Base-by-base conservation (phyloP, 2,797 vertebrate genomes). In the Buphagus erythrorhynchus region DNA sequence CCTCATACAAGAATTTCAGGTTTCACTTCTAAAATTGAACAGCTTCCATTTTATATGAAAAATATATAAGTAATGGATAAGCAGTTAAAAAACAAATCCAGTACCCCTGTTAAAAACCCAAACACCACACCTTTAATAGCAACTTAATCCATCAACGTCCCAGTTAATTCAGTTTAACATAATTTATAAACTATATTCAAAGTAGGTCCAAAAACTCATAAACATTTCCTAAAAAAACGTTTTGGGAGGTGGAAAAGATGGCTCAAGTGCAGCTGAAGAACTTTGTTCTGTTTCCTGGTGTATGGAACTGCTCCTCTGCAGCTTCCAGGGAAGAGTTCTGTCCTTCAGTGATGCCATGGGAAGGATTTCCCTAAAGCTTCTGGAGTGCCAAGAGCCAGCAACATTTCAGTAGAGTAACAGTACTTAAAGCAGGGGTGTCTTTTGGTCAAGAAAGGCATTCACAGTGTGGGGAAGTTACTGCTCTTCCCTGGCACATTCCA, bases 331-430 rank as follows among this genome's bases (percentile, higher is more conserved):
- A 10, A 6, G 18, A 51, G n/a, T 36, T 83, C 48, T 81, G 43
- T 51, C 31, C 68, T 20, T 5, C 9, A 22, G 16, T 8, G 7
- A 2, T 0, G 1, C 77, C 38, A 19, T 0, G 4, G 58, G 24
- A 31, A 55, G 45, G n/a, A 33, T 8, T 42, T 52, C 73, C 20
- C 18, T 22, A 22, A 42, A 67, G 81, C 16, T 52, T 61, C 49
- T 54, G n/a, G 38, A 89, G 73, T 43, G 17, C 61, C 38, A 26
- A 57, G 14, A 80, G 71, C 35, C 75, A 85, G 29, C 48, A 73
- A 11, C 5, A 2, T 16, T n/a, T 61, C 51, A 51, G 4, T 40
- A 2, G 0, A 24, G 5, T 4, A 5, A 21, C 4, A 57, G 54
- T 14, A 35, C 48, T 36, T 35, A 16, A 57, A 66, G n/a, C 12